A percentile compares a stretch with the other conserved stretches of the same genome.
Conservation (phyloP, 2,888 invertebrate species). For the Agrochola lota region DNA sequence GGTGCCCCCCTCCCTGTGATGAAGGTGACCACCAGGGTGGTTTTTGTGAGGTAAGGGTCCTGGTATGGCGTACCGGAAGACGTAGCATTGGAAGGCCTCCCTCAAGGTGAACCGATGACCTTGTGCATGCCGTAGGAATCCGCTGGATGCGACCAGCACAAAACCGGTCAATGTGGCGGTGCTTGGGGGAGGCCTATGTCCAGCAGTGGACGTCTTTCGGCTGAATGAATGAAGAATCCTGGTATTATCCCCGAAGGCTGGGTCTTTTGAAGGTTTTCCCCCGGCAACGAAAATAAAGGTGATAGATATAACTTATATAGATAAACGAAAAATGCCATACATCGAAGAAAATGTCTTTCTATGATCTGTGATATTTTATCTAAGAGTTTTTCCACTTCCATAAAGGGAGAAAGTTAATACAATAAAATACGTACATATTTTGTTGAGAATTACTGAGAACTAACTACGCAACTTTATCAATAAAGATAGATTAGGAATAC, state of each 20-base stretch:
- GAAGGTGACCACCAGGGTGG: neutral
- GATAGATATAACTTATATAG: too few relatives aligned
- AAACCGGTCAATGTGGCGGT: too few relatives aligned
- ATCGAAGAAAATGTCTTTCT: neutral
- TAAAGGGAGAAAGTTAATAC: neutral
- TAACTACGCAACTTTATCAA: neutral
- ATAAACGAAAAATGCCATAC: neutral
- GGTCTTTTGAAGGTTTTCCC: neutral
- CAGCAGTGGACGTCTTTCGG: too few relatives aligned
- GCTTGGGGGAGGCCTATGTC: too few relatives aligned
- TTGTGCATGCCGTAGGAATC: too few relatives aligned
- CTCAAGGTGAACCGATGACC: too few relatives aligned
- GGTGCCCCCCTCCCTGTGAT: too few relatives aligned
- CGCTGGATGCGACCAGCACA: too few relatives aligned
- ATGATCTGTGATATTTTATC: neutral
- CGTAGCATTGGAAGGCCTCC: too few relatives aligned
- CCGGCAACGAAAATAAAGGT: neutral
- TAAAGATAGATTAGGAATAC: constrained; percentile 3
- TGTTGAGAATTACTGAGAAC: neutral
- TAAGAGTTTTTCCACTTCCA: neutral
- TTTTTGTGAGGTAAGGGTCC: neutral
- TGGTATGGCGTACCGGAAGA: too few relatives aligned
- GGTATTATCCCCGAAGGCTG: neutral
- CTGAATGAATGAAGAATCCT: too few relatives aligned
- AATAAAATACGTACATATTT: neutral